A percentile compares a stretch with the other conserved stretches of the same genome.
phyloP scores from a whole-genome alignment of 35 echinoderm and acorn worm genomes.

The Heliocidaris erythrogramma region DNA sequence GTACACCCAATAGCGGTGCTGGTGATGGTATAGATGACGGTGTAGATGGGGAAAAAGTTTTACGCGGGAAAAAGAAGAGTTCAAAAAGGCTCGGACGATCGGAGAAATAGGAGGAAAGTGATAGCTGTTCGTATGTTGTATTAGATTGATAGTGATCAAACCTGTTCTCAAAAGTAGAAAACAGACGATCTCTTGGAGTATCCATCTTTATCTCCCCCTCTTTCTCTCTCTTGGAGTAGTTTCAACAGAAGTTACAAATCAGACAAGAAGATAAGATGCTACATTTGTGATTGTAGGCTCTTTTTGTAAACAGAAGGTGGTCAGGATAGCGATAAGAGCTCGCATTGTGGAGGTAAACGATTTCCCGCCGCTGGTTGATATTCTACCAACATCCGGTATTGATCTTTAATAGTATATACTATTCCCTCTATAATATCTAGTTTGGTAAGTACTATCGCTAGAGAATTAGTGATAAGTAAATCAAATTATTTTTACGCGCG shows the following conservation, averaged over 20 bases:
- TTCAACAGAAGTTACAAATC: neutral
- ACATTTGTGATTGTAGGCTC: neutral
- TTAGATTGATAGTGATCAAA: neutral
- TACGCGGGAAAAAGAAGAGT: neutral
- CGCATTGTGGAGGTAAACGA: neutral
- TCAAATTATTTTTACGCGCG: too few species aligned
- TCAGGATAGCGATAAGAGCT: neutral
- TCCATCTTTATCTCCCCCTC: neutral
- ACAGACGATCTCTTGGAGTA: neutral
- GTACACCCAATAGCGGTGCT: neutral
- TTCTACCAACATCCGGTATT: neutral
- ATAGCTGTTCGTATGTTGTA: neutral
- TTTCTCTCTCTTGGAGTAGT: neutral
- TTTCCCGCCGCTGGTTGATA: neutral
- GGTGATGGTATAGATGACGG: neutral
- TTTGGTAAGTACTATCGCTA: neutral
- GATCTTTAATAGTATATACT: neutral
- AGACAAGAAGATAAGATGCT: neutral
- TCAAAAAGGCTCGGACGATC: neutral
- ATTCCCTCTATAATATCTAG: neutral
- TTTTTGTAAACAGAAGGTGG: neutral
- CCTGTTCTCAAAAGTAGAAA: neutral
- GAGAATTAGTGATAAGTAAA: too few species aligned
- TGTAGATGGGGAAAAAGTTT: neutral
- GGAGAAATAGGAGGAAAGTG: neutral